Percentiles rank a stretch among this genome's conserved stretches.
Evolutionary conservation across 2,888 invertebrate genomes (phyloP).

Genomic region (Stomorhina lunata): DNA sequence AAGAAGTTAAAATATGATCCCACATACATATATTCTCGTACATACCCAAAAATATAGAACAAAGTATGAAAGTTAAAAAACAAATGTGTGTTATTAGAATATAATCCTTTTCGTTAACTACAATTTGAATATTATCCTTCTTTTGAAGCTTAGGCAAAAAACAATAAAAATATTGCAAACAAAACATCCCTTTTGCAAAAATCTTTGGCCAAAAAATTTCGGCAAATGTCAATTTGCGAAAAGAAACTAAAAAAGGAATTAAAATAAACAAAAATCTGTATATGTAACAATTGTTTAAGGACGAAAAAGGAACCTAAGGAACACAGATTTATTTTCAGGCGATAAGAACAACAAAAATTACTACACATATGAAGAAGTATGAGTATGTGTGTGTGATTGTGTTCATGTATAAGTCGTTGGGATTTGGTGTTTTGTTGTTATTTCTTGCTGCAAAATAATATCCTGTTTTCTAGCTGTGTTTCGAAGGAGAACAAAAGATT

Average conservation of each 20-base stretch:
- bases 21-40: too few species aligned
- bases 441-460: constrained; percentile 44
- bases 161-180: background rate
- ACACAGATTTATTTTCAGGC: constrained; percentile 15
- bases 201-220: constrained; percentile 29
- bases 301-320: constrained; percentile 12
- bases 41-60: constrained; percentile 15
- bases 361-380: constrained; percentile 13
- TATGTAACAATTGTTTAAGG: constrained; percentile 49
- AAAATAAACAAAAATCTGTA: constrained; percentile 12
- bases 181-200: constrained; percentile 45
- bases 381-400: background rate
- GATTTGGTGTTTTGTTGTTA: constrained; percentile 19
- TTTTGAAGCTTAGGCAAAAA: background rate
- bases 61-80: constrained; percentile 12
- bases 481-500: constrained; percentile 49
- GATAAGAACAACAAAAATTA: constrained; percentile 30
- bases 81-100: constrained; percentile 57
- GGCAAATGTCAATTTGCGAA: constrained; percentile 40
- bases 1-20: background rate
- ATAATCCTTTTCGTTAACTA: constrained; percentile 27
- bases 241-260: background rate
- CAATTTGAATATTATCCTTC: constrained; percentile 23
- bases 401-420: background rate
- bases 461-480: constrained; percentile 46